Conservation (phyloP, 2,888 invertebrate species). For the Celastrina argiolus region DNA sequence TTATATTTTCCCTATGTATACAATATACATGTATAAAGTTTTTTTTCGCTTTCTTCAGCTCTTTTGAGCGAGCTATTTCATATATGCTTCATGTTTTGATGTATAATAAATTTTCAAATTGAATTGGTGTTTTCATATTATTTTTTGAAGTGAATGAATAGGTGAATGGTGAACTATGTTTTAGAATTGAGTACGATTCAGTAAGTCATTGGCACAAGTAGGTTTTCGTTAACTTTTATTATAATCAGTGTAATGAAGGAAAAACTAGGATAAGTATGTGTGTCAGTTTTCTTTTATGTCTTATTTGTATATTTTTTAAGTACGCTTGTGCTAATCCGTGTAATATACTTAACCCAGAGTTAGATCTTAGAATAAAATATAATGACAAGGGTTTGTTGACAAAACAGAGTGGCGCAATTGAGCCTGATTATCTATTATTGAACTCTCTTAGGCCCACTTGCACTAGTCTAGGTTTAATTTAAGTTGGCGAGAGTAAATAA, state of each 20-base stretch:
- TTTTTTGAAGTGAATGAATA: neutral
- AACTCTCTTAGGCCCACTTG: no score
- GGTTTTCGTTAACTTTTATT: neutral
- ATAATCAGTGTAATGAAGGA: neutral
- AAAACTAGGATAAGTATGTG: neutral
- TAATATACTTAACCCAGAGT: no score
- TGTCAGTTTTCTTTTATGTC: no score
- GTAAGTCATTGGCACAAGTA: neutral
- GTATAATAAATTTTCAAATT: conserved; percentile 21
- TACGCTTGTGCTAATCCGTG: no score
- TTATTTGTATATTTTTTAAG: no score
- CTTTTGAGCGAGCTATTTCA: conserved; percentile 22
- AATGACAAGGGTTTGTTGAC: no score
- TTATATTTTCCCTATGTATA: conserved; percentile 74
- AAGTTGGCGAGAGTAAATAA: no score
- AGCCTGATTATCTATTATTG: no score
- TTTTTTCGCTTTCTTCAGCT: conserved; percentile 22
- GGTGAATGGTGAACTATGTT: neutral
- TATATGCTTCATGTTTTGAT: conserved; percentile 19
- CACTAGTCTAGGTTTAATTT: no score
- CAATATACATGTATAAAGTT: conserved; percentile 42
- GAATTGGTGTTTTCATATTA: conserved; percentile 15
- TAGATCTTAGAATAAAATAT: no score
- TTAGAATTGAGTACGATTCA: neutral
- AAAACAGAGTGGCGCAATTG: no score